Conservation (phyloP, 2,797 vertebrate species). For the Menidia menidia region DNA sequence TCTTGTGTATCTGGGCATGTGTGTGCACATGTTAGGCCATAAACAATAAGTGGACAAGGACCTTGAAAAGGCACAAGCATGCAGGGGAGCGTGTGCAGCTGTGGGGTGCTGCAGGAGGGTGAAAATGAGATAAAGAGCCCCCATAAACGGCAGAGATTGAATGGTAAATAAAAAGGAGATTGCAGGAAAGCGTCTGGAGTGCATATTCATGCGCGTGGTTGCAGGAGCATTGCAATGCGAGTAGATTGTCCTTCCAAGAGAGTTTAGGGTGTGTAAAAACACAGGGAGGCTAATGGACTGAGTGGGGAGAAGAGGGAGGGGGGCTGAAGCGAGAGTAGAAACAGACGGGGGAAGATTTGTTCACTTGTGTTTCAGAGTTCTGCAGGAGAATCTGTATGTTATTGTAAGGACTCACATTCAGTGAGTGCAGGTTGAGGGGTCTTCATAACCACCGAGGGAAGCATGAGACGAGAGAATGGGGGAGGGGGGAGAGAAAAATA, state of each 20-base stretch:
- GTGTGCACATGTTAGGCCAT: slow-evolving; percentile 25
- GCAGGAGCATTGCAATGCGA: slow-evolving; percentile 24
- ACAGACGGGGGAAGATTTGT: slow-evolving; percentile 29
- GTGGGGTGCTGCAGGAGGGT: neutral
- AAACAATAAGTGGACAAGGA: slow-evolving; percentile 34
- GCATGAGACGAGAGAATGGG: slow-evolving; percentile 24
- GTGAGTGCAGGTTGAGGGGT: slow-evolving; percentile 23
- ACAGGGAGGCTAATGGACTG: slow-evolving; percentile 67
- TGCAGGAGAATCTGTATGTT: slow-evolving; percentile 55
- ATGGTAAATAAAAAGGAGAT: slow-evolving; percentile 38
- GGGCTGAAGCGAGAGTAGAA: slow-evolving; percentile 33
- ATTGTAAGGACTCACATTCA: slow-evolving; percentile 44
- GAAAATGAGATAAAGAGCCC: slow-evolving; percentile 14
- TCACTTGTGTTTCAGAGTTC: slow-evolving; percentile 43
- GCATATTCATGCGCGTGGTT: slow-evolving; percentile 42
- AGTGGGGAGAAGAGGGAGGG: slow-evolving; percentile 30
- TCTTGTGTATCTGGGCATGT: slow-evolving; percentile 25
- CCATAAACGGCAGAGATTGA: slow-evolving; percentile 15
- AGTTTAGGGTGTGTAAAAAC: slow-evolving; percentile 67
- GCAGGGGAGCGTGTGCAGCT: slow-evolving; percentile 5
- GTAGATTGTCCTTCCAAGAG: slow-evolving; percentile 37
- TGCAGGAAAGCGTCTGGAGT: slow-evolving; percentile 36
- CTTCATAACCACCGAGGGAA: slow-evolving; percentile 33
- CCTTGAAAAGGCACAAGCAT: neutral
- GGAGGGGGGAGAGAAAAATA: slow-evolving; percentile 25